phyloP scores from a whole-genome alignment of 2,888 invertebrate species.

The Coleophora flavipennella region DNA sequence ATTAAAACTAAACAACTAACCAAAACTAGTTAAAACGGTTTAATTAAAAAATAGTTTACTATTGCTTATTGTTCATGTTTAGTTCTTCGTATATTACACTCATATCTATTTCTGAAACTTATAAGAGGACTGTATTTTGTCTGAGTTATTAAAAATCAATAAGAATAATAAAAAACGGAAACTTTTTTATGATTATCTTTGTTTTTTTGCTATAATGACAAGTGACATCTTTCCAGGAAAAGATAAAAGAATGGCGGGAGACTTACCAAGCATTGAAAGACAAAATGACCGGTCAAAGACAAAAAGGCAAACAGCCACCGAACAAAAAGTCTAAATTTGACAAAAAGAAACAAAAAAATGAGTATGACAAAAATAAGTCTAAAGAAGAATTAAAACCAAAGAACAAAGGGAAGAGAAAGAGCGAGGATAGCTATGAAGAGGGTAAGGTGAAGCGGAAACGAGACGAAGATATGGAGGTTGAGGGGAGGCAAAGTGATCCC shows the following conservation, averaged over 20 bases:
- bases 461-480: slow-evolving; percentile 34
- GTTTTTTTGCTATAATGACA: too few relatives aligned
- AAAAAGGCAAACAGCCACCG: slow-evolving; percentile 37
- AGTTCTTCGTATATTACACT: too few relatives aligned
- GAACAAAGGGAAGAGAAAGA: slow-evolving; percentile 41
- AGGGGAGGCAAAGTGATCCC: slow-evolving; percentile 26
- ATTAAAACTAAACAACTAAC: too few relatives aligned
- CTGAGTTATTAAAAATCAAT: too few relatives aligned
- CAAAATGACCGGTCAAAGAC: slow-evolving; percentile 49
- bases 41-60: too few relatives aligned
- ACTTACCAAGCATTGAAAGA: slow-evolving; percentile 58
- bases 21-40: too few relatives aligned
- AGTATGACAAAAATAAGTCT: slow-evolving; percentile 30
- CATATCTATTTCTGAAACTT: too few relatives aligned
- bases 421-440: slow-evolving; percentile 25
- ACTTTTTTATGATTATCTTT: neutral
- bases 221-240: slow-evolving; percentile 27
- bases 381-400: slow-evolving; percentile 25
- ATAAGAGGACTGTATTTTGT: too few relatives aligned
- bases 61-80: too few relatives aligned
- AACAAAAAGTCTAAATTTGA: slow-evolving; percentile 45
- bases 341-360: slow-evolving; percentile 34
- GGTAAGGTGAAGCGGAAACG: slow-evolving; percentile 47
- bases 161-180: too few relatives aligned
- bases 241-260: slow-evolving; percentile 55